Percentiles rank a stretch among this genome's conserved stretches.
Conservation (phyloP, 1,140 invertebrate genomes). For the Drosophila watanabei region DNA sequence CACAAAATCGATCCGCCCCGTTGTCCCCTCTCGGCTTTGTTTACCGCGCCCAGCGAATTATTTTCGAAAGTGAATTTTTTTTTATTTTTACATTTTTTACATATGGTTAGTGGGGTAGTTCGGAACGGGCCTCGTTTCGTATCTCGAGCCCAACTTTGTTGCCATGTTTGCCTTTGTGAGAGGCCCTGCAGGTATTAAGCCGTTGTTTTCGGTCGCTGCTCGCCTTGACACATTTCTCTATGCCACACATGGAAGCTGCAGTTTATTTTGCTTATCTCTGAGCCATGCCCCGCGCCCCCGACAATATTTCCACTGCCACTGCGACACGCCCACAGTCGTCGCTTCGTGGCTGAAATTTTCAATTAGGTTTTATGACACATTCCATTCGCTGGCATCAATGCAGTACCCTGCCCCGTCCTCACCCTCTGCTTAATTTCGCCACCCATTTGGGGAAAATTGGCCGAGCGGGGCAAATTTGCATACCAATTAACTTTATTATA, state of each 20-base stretch:
- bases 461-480: slow-evolving; percentile 61
- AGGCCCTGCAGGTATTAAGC: slow-evolving; percentile 44
- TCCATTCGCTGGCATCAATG: slow-evolving; percentile 43
- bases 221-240: slow-evolving; percentile 75
- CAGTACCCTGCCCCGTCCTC: slow-evolving; percentile 1
- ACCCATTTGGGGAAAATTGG: slow-evolving; percentile 54
- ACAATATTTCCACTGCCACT: slow-evolving; percentile 40
- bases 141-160: slow-evolving; percentile 14
- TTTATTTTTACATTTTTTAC: slow-evolving; percentile 25
- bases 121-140: neutral
- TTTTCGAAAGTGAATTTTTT: slow-evolving; percentile 35
- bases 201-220: slow-evolving; percentile 38
- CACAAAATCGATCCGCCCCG: slow-evolving; percentile 36
- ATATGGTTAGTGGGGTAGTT: neutral
- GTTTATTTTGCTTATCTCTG: slow-evolving; percentile 38
- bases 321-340: slow-evolving; percentile 19
- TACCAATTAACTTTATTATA: slow-evolving; percentile 77
- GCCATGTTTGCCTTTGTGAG: slow-evolving; percentile 42
- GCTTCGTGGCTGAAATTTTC: slow-evolving; percentile 62
- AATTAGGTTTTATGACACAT: slow-evolving; percentile 78
- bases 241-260: slow-evolving; percentile 26
- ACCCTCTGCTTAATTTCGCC: neutral
- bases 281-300: neutral
- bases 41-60: slow-evolving; percentile 33
- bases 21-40: slow-evolving; percentile 18